Evolutionary conservation across 2,113 vertebrate genomes (phyloP), one percentile per base, ranked within the genome.

Genomic region (Orthonyx spaldingii): DNA sequence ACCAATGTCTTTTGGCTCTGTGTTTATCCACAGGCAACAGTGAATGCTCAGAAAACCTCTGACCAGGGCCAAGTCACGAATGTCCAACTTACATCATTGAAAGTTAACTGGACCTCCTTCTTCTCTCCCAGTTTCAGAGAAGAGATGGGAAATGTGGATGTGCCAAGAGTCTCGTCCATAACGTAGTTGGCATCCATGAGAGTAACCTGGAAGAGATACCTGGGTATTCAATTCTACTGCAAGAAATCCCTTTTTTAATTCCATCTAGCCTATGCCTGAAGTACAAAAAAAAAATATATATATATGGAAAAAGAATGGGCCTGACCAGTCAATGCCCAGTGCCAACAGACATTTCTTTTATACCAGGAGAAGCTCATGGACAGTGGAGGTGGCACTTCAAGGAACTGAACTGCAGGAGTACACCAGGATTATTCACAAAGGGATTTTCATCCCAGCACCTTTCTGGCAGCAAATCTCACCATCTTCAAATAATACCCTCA

Each of bases 131-230:
- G 92, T 87, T 97, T 98, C 94, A 99, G 97, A 39, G 98, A 98
- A 46, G 97, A 98, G 74, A 99, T 96, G 49, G 98, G 97, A 87
- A 98, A 99, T 0, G 98, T 98, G 12, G 98, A 96, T 4, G 98
- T 98, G 49, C 99, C 99, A 56, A 99, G 98, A 21, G 98, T 99
- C 96, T 99, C 99, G 37, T 99, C 99, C 98, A 99, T 99, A 84
- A 99, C 98, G 3, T 99, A 99, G 97, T 99, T 99, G 92, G 99
- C 99, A 88, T 99, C 99, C 99, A 99, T 99, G 96, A 99, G 97
- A 5, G 98, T 99, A 84, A 99, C 96, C 99, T 99, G 96, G 26
- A 96, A 83, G 89, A 86, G 55, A 96, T 4, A 85, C 0, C 39
- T 1, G 2, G 6, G 24, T 49, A 57, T 66, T 89, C 53, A 93